These are phyloP conservation scores for Channa striata DNA, from an alignment of 2,797 vertebrate genomes.

Conservation along the genomic window DNA sequence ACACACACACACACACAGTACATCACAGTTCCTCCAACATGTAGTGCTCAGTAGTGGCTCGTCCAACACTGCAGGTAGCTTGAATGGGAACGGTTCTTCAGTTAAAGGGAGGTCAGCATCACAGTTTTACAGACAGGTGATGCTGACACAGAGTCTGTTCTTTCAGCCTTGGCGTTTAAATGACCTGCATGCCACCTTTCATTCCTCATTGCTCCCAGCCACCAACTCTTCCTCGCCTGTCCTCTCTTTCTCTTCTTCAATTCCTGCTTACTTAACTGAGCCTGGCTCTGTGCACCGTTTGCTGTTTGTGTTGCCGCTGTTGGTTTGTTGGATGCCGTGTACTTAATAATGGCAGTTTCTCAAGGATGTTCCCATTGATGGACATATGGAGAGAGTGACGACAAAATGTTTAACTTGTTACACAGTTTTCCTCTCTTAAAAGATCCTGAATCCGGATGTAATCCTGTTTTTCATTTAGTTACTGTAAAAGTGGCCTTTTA, in stretches of 20 bases:
- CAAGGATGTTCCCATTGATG: constrained; percentile 61
- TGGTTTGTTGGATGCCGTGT: constrained; percentile 57
- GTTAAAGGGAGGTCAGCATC: constrained; percentile 68
- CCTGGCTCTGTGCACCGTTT: constrained; percentile 62
- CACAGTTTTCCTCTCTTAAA: constrained; percentile 5
- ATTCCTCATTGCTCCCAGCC: constrained; percentile 54
- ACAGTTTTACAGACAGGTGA: constrained; percentile 71
- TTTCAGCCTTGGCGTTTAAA: constrained; percentile 92
- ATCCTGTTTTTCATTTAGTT: not conserved
- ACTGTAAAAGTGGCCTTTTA: constrained; percentile 33
- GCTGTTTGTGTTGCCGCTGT: constrained; percentile 65
- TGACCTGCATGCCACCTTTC: constrained; percentile 87
- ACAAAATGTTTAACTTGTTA: constrained; percentile 1
- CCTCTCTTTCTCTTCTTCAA: constrained; percentile 65
- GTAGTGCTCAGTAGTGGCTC: constrained; percentile 30
- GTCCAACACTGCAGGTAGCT: constrained; percentile 24
- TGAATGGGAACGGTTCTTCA: constrained; percentile 59
- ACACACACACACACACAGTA: constrained; percentile 7
- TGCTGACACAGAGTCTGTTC: constrained; percentile 77
- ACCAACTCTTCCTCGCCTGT: constrained; percentile 54
- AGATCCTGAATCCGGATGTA: constrained; percentile 19
- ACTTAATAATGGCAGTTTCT: constrained; percentile 46
- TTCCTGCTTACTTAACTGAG: constrained; percentile 60
- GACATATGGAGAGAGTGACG: constrained; percentile 17
- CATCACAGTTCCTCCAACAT: constrained; percentile 32